Conservation (phyloP, 1,140 invertebrate genomes). For the Cotesia typhae region DNA sequence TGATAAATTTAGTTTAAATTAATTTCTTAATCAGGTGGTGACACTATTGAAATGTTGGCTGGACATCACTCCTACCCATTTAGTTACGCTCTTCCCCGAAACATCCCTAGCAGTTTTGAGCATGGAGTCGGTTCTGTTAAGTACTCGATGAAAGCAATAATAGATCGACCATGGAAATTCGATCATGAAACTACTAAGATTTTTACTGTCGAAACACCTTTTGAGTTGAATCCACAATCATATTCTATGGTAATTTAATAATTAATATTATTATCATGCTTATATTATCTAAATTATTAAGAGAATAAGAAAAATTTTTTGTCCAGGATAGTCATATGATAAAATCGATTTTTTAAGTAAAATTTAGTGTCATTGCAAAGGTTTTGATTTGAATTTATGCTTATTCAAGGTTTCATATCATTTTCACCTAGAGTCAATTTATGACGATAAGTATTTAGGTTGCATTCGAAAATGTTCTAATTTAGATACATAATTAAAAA, state of each 20-base stretch:
- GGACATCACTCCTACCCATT: conserved; percentile 66
- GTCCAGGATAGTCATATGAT: too few relatives aligned
- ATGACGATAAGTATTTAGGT: too few relatives aligned
- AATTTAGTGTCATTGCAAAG: too few relatives aligned
- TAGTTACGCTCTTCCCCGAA: conserved; percentile 64
- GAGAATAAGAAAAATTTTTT: too few relatives aligned
- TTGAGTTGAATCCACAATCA: conserved; percentile 39
- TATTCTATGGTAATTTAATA: conserved; percentile 35
- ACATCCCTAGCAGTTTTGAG: conserved; percentile 68
- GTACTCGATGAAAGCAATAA: conserved; percentile 68
- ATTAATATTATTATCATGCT: background rate
- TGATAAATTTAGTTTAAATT: background rate
- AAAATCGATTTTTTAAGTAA: too few relatives aligned
- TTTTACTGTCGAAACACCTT: conserved; percentile 61
- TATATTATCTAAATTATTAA: too few relatives aligned
- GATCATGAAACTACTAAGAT: conserved; percentile 65
- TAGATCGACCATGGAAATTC: conserved; percentile 69
- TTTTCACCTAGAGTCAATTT: too few relatives aligned
- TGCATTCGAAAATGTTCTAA: too few relatives aligned
- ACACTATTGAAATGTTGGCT: conserved; percentile 40
- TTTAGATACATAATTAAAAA: too few relatives aligned
- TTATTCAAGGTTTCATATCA: too few relatives aligned
- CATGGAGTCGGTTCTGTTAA: conserved; percentile 66
- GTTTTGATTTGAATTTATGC: too few relatives aligned
- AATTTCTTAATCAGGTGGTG: conserved; percentile 30